phyloP scores from a whole-genome alignment of 2,888 invertebrate species.

The Leptinotarsa tumamoca region DNA sequence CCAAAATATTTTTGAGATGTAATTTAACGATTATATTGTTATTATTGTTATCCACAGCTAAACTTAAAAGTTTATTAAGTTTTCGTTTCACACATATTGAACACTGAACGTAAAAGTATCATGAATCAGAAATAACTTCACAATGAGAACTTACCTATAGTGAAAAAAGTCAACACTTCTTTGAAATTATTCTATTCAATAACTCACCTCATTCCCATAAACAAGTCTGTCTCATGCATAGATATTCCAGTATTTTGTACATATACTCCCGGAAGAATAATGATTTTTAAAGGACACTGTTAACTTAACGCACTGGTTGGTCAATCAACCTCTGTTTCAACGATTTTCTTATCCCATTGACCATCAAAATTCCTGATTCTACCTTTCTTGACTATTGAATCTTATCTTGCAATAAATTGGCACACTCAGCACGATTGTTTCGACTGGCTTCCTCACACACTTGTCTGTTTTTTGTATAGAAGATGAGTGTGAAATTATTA shows the following conservation, averaged over 20 bases:
- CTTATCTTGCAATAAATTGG: neutral
- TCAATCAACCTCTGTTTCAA: conserved; percentile 1
- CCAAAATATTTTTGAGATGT: too few species aligned
- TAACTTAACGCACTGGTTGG: neutral
- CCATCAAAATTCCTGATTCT: neutral
- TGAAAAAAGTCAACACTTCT: too few species aligned
- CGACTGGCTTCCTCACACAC: neutral
- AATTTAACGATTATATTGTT: too few species aligned
- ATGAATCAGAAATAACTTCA: too few species aligned
- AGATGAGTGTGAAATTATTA: conserved; percentile 7
- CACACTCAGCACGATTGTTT: neutral
- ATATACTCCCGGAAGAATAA: neutral
- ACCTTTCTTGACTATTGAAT: neutral
- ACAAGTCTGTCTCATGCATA: neutral
- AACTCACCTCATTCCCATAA: conserved; percentile 11
- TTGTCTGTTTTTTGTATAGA: neutral
- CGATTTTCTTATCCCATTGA: conserved; percentile 6
- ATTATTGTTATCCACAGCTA: too few species aligned
- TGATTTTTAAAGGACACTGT: neutral
- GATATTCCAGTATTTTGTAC: neutral
- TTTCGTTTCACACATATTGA: too few species aligned
- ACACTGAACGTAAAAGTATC: too few species aligned
- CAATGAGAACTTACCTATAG: too few species aligned
- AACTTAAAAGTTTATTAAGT: too few species aligned
- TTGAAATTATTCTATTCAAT: neutral